phyloP scores from a whole-genome alignment of 1,140 invertebrate species.

The Diuraphis noxia region DNA sequence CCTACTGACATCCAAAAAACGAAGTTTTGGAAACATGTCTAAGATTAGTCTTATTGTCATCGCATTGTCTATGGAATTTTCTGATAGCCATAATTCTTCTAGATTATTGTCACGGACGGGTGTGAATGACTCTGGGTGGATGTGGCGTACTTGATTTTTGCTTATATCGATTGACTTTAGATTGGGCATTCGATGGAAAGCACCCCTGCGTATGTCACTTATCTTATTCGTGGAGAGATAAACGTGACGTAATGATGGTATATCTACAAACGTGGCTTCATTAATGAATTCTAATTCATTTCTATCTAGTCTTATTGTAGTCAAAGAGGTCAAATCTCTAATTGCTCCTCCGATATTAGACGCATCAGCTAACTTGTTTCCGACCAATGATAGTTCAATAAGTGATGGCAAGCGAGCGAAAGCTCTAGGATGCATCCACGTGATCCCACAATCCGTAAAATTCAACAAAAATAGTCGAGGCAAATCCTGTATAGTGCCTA shows the following conservation, averaged over 20 bases:
- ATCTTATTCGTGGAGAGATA: constrained; percentile 76
- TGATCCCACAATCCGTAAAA: constrained; percentile 75
- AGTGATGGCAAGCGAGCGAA: constrained; percentile 73
- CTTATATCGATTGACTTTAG: constrained; percentile 76
- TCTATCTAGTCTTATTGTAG: constrained; percentile 70
- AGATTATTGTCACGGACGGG: constrained; percentile 67
- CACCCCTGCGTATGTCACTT: constrained; percentile 65
- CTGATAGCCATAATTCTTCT: constrained; percentile 75
- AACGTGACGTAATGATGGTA: constrained; percentile 71
- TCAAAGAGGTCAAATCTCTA: constrained; percentile 72
- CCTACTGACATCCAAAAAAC: constrained; percentile 57
- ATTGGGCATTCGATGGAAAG: constrained; percentile 76
- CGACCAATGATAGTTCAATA: constrained; percentile 70
- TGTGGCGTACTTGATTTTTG: constrained; percentile 74
- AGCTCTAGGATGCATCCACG: constrained; percentile 77
- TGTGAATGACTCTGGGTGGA: constrained; percentile 79
- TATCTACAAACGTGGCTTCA: constrained; percentile 79
- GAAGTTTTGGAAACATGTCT: constrained; percentile 73
- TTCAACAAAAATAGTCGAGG: constrained; percentile 74
- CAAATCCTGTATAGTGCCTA: constrained; percentile 74
- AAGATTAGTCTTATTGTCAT: constrained; percentile 72
- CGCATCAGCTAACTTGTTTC: constrained; percentile 75
- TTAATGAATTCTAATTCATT: constrained; percentile 73
- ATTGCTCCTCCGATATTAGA: constrained; percentile 76
- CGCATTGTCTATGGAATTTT: constrained; percentile 76